Percentiles rank a stretch among this genome's conserved stretches.
phyloP scores from a whole-genome alignment of 2,113 vertebrate genomes.

The Oncorhynchus tshawytscha region DNA sequence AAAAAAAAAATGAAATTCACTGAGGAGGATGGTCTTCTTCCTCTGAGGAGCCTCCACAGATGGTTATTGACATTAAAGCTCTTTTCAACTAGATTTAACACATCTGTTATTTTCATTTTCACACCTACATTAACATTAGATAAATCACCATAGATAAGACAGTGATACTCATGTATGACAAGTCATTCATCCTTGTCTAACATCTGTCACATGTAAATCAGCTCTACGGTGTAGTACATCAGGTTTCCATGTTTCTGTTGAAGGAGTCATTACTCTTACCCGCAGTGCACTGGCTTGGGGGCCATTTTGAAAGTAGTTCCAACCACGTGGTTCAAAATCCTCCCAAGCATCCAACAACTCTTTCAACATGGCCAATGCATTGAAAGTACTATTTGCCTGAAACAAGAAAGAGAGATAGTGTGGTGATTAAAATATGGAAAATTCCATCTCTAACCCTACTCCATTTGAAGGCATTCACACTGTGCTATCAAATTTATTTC shows the following conservation, averaged over 20 bases:
- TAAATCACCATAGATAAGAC: no score
- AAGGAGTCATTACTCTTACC: conserved; percentile 71
- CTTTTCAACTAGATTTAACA: no score
- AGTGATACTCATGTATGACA: no score
- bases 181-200: no score
- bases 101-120: background rate
- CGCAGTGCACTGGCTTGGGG: conserved; percentile 83
- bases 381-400: conserved; percentile 93
- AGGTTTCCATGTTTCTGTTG: no score
- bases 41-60: no score
- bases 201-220: no score
- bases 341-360: conserved; percentile 86
- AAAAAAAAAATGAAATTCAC: no score
- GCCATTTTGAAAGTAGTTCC: conserved; percentile 84
- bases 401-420: conserved; percentile 27
- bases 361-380: conserved; percentile 81
- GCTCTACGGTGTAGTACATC: no score
- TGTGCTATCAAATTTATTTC: conserved; percentile 14
- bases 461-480: conserved; percentile 6
- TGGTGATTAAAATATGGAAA: conserved; percentile 13
- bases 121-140: background rate
- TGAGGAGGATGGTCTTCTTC: no score
- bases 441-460: conserved; percentile 11
- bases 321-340: conserved; percentile 81
- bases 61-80: no score